A percentile compares a stretch with the other conserved stretches of the same genome.
Evolutionary conservation across 1,140 invertebrate genomes (phyloP).

Genomic region (Drosophila rhopaloa): DNA sequence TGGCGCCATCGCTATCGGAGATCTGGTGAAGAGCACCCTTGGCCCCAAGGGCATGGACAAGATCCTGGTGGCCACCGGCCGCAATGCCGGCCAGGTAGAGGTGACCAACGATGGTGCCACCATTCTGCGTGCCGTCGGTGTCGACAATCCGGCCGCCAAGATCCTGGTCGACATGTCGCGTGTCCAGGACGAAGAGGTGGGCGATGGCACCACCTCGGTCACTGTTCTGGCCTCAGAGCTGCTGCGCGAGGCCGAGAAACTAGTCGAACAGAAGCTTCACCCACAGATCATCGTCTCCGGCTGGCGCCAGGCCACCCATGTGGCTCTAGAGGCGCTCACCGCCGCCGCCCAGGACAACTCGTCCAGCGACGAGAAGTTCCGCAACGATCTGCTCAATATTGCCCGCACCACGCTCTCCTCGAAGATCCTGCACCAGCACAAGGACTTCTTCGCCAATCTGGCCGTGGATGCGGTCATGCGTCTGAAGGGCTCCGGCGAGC

Average conservation of each 20-base stretch:
- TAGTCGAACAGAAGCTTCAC: slow-evolving; percentile 97
- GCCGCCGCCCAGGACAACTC: slow-evolving; percentile 93
- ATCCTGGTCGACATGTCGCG: slow-evolving; percentile 99
- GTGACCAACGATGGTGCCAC: slow-evolving; percentile 99
- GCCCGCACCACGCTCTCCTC: slow-evolving; percentile 98
- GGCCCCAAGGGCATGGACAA: slow-evolving; percentile 99
- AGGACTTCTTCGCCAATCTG: slow-evolving; percentile 97
- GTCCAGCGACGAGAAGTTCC: slow-evolving; percentile 91
- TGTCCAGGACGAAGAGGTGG: slow-evolving; percentile 99
- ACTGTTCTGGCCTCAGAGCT: slow-evolving; percentile 98
- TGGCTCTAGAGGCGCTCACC: slow-evolving; percentile 93
- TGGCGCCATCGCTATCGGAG: slow-evolving; percentile 99
- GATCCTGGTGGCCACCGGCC: slow-evolving; percentile 95
- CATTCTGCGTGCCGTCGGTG: slow-evolving; percentile 97
- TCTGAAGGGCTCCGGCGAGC: slow-evolving; percentile 97
- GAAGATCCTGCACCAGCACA: slow-evolving; percentile 99
- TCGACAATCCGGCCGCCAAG: slow-evolving; percentile 99
- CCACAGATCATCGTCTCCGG: slow-evolving; percentile 99
- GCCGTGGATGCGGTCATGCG: slow-evolving; percentile 98
- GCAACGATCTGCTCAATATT: slow-evolving; percentile 97
- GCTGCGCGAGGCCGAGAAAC: slow-evolving; percentile 96
- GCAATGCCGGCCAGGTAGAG: slow-evolving; percentile 93
- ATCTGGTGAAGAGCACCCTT: slow-evolving; percentile 98
- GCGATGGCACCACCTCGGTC: slow-evolving; percentile 99
- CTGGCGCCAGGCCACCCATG: slow-evolving; percentile 94